phyloP scores from a whole-genome alignment of 2,888 invertebrate species.

The Thymelicus lineola region DNA sequence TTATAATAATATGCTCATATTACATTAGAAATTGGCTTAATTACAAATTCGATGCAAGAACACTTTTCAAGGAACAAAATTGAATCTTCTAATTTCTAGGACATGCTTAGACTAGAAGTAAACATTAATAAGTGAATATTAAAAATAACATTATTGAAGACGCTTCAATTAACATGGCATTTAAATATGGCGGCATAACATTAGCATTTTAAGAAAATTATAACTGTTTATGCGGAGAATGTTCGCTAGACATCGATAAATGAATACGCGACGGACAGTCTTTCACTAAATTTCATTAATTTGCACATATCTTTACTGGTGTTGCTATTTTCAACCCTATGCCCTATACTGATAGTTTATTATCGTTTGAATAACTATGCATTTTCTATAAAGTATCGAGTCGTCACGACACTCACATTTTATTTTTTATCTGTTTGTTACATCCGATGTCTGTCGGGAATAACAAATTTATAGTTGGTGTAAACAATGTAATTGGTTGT shows the following conservation, averaged over 20 bases:
- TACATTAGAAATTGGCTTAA: too few species aligned
- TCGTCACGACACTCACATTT: conserved; percentile 20
- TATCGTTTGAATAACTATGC: not conserved
- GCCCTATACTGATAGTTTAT: not conserved
- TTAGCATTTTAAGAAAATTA: too few species aligned
- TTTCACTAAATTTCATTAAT: conserved; percentile 33
- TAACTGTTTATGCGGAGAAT: conserved; percentile 10
- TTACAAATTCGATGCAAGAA: too few species aligned
- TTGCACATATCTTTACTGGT: conserved; percentile 8
- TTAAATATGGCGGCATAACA: conserved; percentile 10
- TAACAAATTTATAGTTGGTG: too few species aligned
- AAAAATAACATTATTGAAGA: too few species aligned
- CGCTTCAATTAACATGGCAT: conserved; percentile 5
- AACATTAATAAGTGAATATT: too few species aligned
- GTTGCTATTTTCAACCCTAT: conserved; percentile 1
- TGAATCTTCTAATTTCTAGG: too few species aligned
- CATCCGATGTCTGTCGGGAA: conserved; percentile 18
- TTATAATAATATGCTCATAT: too few species aligned
- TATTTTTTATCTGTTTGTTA: not conserved
- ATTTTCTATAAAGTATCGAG: not conserved
- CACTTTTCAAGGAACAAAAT: too few species aligned
- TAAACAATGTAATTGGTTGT: too few species aligned
- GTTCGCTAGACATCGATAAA: conserved; percentile 10
- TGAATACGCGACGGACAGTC: conserved; percentile 9
- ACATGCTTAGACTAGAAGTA: too few species aligned